Percentiles rank a stretch among this genome's conserved stretches.
Conservation (phyloP, 2,113 vertebrate species). For the Pterocles burchelli region DNA sequence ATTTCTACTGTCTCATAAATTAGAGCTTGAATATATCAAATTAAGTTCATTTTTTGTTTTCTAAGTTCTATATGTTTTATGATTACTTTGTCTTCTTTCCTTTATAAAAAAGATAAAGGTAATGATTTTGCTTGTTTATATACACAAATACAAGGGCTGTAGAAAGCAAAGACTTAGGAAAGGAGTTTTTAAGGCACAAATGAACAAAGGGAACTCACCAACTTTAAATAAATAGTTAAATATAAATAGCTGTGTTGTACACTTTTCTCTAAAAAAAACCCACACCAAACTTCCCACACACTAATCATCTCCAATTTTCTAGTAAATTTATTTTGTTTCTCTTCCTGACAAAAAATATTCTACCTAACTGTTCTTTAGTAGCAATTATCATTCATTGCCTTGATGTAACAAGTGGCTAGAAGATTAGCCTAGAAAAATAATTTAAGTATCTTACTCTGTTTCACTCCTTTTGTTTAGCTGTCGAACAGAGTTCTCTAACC, state of each 20-base stretch:
- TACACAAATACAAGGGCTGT: neutral
- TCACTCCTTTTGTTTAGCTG: neutral
- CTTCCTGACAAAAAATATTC: neutral
- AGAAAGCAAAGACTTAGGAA: neutral
- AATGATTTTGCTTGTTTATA: neutral
- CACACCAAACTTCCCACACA: fast-evolving
- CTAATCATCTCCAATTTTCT: neutral
- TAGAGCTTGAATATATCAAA: neutral
- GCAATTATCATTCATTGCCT: neutral
- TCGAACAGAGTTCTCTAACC: neutral
- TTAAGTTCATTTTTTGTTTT: neutral
- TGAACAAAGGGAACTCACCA: neutral
- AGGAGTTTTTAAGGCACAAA: neutral
- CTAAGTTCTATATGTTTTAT: neutral
- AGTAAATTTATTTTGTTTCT: neutral
- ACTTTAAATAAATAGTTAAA: neutral
- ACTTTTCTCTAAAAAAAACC: neutral
- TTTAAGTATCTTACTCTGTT: neutral
- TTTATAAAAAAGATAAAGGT: neutral
- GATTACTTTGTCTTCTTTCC: neutral
- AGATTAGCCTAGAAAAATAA: neutral
- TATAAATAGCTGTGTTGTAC: neutral
- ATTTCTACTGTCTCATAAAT: neutral
- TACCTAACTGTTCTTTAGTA: neutral
- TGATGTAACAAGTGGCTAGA: neutral